Conservation (phyloP, 1,140 invertebrate genomes). For the Drosophila kohkoa region DNA sequence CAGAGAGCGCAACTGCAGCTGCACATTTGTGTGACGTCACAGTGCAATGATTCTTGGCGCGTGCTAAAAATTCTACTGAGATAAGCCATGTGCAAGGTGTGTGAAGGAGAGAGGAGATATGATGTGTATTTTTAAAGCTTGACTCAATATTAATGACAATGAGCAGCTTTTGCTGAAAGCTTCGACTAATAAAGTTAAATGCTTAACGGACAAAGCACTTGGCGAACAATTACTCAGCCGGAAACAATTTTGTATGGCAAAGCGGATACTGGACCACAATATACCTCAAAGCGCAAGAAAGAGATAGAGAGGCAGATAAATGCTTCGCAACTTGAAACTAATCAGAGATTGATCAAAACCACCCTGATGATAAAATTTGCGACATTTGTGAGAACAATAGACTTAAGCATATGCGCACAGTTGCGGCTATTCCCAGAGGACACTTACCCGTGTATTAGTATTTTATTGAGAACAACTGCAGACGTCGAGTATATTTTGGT, state of each 20-base stretch:
- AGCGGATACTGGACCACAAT: slow-evolving; percentile 37
- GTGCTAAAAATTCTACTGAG: slow-evolving; percentile 60
- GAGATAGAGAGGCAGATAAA: neutral
- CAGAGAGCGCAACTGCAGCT: slow-evolving; percentile 44
- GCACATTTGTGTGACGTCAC: slow-evolving; percentile 6
- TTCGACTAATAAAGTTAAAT: slow-evolving; percentile 20
- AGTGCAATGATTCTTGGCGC: slow-evolving; percentile 46
- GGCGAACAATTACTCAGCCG: slow-evolving; percentile 59
- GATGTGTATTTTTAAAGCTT: slow-evolving; percentile 50
- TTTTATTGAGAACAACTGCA: slow-evolving; percentile 49
- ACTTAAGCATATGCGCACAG: slow-evolving; percentile 14
- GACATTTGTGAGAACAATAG: slow-evolving; percentile 37
- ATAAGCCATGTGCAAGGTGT: neutral
- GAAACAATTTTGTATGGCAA: slow-evolving; percentile 57
- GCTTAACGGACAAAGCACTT: slow-evolving; percentile 40
- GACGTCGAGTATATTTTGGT: slow-evolving; percentile 12
- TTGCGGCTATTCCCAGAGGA: slow-evolving; percentile 41
- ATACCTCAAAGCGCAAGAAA: neutral
- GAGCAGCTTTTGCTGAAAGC: slow-evolving; percentile 42
- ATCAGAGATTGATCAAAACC: slow-evolving; percentile 20
- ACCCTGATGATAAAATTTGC: neutral
- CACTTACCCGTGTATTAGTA: slow-evolving; percentile 51
- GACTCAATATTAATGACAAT: slow-evolving; percentile 39
- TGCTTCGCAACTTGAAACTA: neutral
- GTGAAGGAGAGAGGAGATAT: neutral